Base-by-base conservation (phyloP, 2,797 vertebrate genomes). In the Hydrophis major region DNA sequence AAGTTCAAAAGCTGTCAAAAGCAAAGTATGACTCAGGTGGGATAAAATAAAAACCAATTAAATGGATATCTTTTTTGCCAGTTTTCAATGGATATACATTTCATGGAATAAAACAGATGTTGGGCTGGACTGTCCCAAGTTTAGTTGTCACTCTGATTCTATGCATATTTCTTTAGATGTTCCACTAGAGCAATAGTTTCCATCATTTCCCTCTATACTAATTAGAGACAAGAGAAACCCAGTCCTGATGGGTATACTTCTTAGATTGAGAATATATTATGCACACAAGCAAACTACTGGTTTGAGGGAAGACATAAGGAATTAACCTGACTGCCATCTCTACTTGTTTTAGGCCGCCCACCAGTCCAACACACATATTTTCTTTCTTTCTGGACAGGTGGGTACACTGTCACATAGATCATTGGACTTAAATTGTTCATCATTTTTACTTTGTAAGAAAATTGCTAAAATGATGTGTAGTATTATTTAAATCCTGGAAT, bases 1-100 rank as follows among this genome's bases (percentile, higher is more conserved):
- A 88, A 93, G 92, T 94, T 96, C 94, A 94, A 95, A 93, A 96
- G 95, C 42, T 56, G 55, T 86, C 0, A 3, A 93, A 91, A 96
- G 90, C 95, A 69, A 69, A 94, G 93, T 83, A 95, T 57, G 88
- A n/a, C 3, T 47, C 1, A 53, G 37, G 93, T 1, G 32, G 90
- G 88, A 89, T 89, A 78, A 93, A 3, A 92, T 87, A 50, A 94
- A 90, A 90, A 92, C 74, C 94, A 1, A 5, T 90, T 90, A 2
- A 22, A 92, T 2, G 4, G 94, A 96, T 88, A 90, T 92, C 92
- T 91, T 90, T 92, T 78, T 53, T 94, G 93, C 94, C 93, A 92
- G 57, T 61, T 78, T 93, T 93, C 92, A 74, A 93, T 89, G 91
- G 92, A 93, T 94, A 93, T 92, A 91, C 88, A 90, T 96, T 93